Percentiles rank a stretch among this genome's conserved stretches.
Conservation (phyloP, 1,140 invertebrate species). For the Centruroides vittatus region DNA sequence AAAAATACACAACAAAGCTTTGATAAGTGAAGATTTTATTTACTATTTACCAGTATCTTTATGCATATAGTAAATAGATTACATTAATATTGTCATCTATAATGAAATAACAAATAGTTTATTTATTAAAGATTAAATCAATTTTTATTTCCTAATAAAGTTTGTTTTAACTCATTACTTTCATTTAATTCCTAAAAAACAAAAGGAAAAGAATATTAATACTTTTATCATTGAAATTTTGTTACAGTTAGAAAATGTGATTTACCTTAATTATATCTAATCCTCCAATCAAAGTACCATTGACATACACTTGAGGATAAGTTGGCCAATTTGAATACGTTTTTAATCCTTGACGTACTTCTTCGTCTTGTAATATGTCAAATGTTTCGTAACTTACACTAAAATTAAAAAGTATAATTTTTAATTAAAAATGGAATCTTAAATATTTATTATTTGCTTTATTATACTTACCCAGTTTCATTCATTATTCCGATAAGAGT, state of each 20-base stretch:
- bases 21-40: too few relatives aligned
- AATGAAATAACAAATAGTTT: too few relatives aligned
- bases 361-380: conserved; percentile 85
- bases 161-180: too few relatives aligned
- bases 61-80: too few relatives aligned
- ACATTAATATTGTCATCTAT: too few relatives aligned
- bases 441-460: not conserved
- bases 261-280: conserved; percentile 78
- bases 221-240: too few relatives aligned
- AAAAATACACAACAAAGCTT: too few relatives aligned
- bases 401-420: not conserved
- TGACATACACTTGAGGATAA: conserved; percentile 76
- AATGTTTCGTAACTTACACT: conserved; percentile 26
- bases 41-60: too few relatives aligned
- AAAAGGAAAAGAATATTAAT: too few relatives aligned
- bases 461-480: not conserved
- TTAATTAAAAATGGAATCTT: not conserved
- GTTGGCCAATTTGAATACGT: conserved; percentile 92
- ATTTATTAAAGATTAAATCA: too few relatives aligned
- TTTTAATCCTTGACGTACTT: conserved; percentile 80
- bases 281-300: conserved; percentile 87
- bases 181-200: too few relatives aligned
- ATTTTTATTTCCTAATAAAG: too few relatives aligned
- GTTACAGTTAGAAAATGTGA: not conserved
- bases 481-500: not conserved